phyloP scores from a whole-genome alignment of 1,140 invertebrate species.

The Drosophila obscura region DNA sequence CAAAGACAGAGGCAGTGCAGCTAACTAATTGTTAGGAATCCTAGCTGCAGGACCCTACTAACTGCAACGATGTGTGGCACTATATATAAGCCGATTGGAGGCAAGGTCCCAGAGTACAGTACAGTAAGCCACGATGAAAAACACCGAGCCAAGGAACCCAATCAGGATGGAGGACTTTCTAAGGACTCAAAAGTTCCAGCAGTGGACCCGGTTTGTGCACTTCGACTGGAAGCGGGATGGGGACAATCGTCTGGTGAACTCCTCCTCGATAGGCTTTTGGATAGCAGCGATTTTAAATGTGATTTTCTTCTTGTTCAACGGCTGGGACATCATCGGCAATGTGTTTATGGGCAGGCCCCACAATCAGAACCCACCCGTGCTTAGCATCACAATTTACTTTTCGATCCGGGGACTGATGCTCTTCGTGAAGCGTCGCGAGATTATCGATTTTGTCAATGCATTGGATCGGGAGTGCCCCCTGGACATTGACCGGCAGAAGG shows the following conservation, averaged over 20 bases:
- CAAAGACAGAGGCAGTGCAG: too few relatives aligned
- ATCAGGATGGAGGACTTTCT: constrained; percentile 38
- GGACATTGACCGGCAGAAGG: constrained; percentile 20
- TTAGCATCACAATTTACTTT: constrained; percentile 51
- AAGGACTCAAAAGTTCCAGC: constrained; percentile 14
- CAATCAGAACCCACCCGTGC: constrained; percentile 31
- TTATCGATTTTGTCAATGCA: constrained; percentile 37
- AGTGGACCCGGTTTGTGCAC: neutral
- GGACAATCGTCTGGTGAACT: constrained; percentile 30
- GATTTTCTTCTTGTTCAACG: constrained; percentile 13
- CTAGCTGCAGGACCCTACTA: too few relatives aligned
- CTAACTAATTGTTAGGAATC: too few relatives aligned
- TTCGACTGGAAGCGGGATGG: constrained; percentile 27
- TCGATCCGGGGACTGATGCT: constrained; percentile 42
- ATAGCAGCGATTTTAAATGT: constrained; percentile 9
- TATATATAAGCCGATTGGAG: too few relatives aligned
- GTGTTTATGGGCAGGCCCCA: neutral
- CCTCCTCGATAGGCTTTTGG: constrained; percentile 6
- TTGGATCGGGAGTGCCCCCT: constrained; percentile 49
- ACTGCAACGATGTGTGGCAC: too few relatives aligned
- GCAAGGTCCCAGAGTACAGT: neutral
- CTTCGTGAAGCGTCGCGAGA: constrained; percentile 38
- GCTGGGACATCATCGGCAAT: constrained; percentile 4
- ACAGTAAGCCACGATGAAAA: constrained; percentile 6
- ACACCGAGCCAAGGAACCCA: neutral